phyloP scores from a whole-genome alignment of 2,113 vertebrate genomes.

The Penelope pileata region DNA sequence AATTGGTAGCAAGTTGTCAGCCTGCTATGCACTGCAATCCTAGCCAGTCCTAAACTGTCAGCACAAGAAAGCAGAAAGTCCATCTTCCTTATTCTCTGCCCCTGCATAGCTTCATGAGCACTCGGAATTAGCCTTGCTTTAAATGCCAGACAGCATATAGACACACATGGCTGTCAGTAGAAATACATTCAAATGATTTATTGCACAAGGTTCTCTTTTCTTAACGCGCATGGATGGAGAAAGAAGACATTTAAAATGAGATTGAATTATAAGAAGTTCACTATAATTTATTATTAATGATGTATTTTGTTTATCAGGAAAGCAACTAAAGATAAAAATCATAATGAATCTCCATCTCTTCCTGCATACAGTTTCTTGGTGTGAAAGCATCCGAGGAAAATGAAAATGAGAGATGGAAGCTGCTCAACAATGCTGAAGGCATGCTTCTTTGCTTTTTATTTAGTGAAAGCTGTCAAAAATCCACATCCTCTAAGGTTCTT shows the following conservation, averaged over 20 bases:
- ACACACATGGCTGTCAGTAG: background rate
- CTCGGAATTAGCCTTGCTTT: background rate
- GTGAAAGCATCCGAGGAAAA: conserved; percentile 35
- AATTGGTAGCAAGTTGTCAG: conserved; percentile 19
- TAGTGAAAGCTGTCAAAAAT: conserved; percentile 73
- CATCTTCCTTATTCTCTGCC: background rate
- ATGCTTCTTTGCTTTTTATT: conserved; percentile 13
- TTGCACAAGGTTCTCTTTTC: background rate
- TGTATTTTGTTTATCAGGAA: conserved; percentile 8
- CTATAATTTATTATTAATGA: background rate
- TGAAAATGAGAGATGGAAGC: conserved; percentile 35
- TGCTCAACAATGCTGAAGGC: conserved; percentile 6
- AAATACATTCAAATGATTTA: background rate
- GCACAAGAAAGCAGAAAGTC: background rate
- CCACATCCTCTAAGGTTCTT: conserved; percentile 59
- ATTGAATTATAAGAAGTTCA: conserved; percentile 26
- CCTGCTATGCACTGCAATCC: background rate
- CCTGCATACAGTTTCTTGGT: background rate
- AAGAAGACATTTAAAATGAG: background rate
- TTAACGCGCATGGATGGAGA: background rate
- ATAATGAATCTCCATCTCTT: background rate
- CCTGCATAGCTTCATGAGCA: background rate
- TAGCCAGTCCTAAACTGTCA: background rate
- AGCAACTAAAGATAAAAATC: conserved; percentile 23
- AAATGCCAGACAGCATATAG: background rate